Base-by-base conservation (phyloP, 2,888 invertebrate species). In the Eupithecia dodoneata region DNA sequence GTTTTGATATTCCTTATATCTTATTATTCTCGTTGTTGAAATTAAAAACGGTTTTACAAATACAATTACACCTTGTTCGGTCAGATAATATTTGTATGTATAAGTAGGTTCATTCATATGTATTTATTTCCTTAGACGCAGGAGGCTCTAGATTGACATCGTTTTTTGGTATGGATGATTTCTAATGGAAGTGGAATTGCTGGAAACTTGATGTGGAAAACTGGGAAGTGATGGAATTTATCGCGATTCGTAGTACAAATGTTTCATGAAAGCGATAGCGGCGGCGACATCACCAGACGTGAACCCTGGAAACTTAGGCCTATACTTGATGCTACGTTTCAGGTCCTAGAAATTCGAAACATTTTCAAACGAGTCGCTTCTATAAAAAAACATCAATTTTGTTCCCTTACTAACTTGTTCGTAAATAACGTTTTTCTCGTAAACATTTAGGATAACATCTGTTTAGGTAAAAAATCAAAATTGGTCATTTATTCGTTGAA, bases 111-210 rank as follows among this genome's bases (percentile, higher is more conserved):
- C 66, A 66, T 63, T 59, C 9, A 59, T 7, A 59, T 59, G 55
- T 59, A 59, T 59, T 6, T 75, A 42, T 75, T 55, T 75, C 71
- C 59, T 66, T 66, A 66, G 66, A 66, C 66, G 66, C 66, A 3
- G 66, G 15, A 66, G 42, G 4, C 59, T 55, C 7, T 63, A 66
- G 41, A 66, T 9, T 41, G 65, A 13, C 3, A 13, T 42, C 42
- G 65, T 42, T 66, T 59, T 55, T 18, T 18, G 18, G 9, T 18
- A 18, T 66, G 42, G 66, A 66, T 66, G 66, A 66, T 66, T 66
- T 66, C 15, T 66, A 66, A 42, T 66, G 66, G 41, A 18, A 66
- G 13, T 18, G 7, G 41, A 66, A 66, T 66, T 15, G 42, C 41
- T 66, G 30, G 65, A 42, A 41, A 65, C 13, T 30, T 65, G 55